A percentile compares a stretch with the other conserved stretches of the same genome.
Evolutionary conservation across 23 tunicate genomes (phyloP).

Genomic region (Ciona savignyi): DNA sequence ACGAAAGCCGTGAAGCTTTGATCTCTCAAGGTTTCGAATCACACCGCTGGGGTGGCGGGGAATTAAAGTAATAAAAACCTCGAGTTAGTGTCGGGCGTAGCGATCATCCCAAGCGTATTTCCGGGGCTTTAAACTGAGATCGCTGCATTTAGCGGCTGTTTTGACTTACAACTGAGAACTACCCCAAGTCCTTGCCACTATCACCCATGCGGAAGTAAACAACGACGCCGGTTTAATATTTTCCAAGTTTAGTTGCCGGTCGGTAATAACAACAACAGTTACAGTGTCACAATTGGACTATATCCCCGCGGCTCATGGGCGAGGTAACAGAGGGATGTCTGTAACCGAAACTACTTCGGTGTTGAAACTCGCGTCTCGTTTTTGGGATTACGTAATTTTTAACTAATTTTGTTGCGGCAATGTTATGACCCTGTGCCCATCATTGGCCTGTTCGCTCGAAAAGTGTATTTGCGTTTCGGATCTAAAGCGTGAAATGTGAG

Average conservation of each 20-base stretch:
- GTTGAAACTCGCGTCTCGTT: background rate
- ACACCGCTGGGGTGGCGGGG: background rate
- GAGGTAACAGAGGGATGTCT: too few relatives aligned
- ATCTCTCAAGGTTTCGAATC: background rate
- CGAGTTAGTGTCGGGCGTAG: background rate
- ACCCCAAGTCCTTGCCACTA: background rate
- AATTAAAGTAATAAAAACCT: too few relatives aligned
- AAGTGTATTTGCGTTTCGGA: background rate
- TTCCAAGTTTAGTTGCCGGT: background rate
- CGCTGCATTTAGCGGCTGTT: background rate
- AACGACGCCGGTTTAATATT: background rate
- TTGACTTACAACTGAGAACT: background rate
- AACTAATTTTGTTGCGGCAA: background rate
- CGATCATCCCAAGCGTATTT: background rate
- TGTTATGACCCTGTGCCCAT: background rate
- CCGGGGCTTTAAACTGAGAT: background rate
- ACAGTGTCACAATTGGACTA: background rate
- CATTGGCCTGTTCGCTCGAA: background rate
- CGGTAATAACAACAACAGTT: background rate
- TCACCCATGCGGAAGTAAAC: background rate
- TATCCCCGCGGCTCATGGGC: too few relatives aligned
- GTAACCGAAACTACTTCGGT: too few relatives aligned
- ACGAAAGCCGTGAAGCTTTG: background rate
- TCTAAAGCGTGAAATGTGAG: background rate
- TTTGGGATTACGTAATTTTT: background rate